These are phyloP conservation scores for Chinchilla lanigera DNA, from an alignment of 2,113 vertebrate genomes.

Conservation along the genomic window DNA sequence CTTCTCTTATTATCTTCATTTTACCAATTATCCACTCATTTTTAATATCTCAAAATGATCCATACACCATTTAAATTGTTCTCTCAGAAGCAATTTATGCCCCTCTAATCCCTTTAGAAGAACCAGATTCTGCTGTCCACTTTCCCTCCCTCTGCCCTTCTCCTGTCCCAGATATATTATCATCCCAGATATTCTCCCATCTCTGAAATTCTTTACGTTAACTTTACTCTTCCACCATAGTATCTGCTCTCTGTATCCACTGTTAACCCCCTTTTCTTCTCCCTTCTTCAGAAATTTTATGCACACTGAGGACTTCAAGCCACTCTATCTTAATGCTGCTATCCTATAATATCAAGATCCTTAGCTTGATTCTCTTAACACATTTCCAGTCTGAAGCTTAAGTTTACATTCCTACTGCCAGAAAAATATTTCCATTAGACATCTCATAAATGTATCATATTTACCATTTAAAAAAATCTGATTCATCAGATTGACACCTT, in stretches of 20 bases:
- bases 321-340: not conserved
- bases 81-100: not conserved
- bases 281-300: conserved; percentile 29
- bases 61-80: not conserved
- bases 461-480: not conserved
- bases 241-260: not conserved
- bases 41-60: conserved; percentile 1
- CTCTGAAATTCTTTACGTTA: not conserved
- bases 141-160: not conserved
- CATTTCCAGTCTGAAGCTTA: not conserved
- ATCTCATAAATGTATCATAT: not conserved
- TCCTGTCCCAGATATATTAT: not conserved
- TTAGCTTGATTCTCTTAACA: not conserved
- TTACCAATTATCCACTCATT: not conserved
- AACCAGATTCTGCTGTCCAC: not conserved
- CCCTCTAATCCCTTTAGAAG: not conserved
- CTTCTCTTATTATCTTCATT: not conserved
- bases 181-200: not conserved
- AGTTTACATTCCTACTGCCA: not conserved
- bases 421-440: not conserved
- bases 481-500: not conserved
- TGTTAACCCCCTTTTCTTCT: not conserved
- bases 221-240: not conserved
- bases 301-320: not conserved
- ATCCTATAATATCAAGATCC: not conserved